Evolutionary conservation across 2,113 vertebrate genomes (phyloP), one percentile per base, ranked within the genome.

Genomic region (Bombycilla garrulus): DNA sequence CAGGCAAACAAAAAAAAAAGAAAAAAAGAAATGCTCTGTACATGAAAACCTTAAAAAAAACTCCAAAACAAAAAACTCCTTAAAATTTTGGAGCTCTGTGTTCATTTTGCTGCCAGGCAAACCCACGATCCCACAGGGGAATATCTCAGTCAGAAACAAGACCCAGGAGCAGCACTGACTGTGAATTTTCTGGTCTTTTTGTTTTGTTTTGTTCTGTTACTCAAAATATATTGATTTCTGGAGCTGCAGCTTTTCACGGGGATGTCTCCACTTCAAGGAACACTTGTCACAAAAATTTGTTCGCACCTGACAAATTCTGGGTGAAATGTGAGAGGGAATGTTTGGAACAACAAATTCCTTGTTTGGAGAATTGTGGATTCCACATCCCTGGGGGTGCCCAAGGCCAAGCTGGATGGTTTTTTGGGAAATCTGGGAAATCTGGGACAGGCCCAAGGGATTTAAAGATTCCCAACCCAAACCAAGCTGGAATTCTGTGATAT

Each of bases 371-470:
- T 1, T 26, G 57, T 35, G 74, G 25, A 8, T 48, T 48, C 17
- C 50, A 18, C 35, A 11, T 19, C 58, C 35, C 50, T 64, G 76
- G 25, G 1, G 8, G 29, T 12, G 85, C 0, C 40, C 57, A 3
- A 31, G 40, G 85, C 48, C 13, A 3, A 42, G 17, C 0, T 64
- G 50, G 70, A 5, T 2, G 17, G 33, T n/a, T n/a, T n/a, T n/a
- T n/a, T n/a, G n/a, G n/a, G n/a, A n/a, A n/a, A n/a, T 14, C 45
- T 7, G 62, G 11, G 9, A 4, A 20, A 0, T 18, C 56, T 28
- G 84, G 64, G 47, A 6, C 13, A 6, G 47, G 7, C n/a, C n/a
- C n/a, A n/a, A n/a, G n/a, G n/a, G n/a, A 0, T 79, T 54, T 20
- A 2, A 47, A 19, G 11, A n/a, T n/a, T 15, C 57, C 48, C 42